Evolutionary conservation across 1,140 invertebrate species (phyloP), one percentile per base, ranked within the genome.

Genomic region (Gonioctena quinquepunctata): DNA sequence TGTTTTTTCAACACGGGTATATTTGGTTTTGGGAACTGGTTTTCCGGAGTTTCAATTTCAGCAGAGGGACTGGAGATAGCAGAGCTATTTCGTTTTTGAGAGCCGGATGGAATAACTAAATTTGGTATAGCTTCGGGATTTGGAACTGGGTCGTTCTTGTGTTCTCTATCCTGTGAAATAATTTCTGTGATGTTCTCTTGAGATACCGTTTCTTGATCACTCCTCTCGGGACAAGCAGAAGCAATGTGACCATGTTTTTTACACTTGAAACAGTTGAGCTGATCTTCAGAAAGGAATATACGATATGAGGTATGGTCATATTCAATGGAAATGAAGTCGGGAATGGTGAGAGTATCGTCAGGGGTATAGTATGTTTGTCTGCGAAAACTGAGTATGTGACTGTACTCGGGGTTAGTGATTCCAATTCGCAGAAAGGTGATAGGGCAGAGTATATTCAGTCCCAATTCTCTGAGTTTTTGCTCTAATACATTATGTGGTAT

Each of bases 341-440:
- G 54, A 25, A 63, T 23, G 26, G 19, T 69, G 22, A 62, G 18
- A 21, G 42, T 64, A 11, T 59, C 68, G 3, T 56, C 50, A 8
- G 61, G 60, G 19, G 49, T 42, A n/a, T 28, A 26, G 50, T 56
- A 69, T 23, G 54, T 48, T 65, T 65, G 62, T 48, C 60, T 63
- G 11, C 33, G 60, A 27, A 63, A 63, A 21, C 60, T 63, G 28
- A 63, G 60, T 63, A 66, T 27, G 48, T 66, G 42, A 33, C 49
- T 66, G 13, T 66, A 66, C 21, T 50, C 48, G 21, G 42, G 42
- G 25, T 64, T 27, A 7, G 18, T 16, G 8, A 66, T 56, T 13
- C 63, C 63, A 23, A 26, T 19, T 50, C 49, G 5, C 7, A 66
- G 23, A 21, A 26, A 52, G 13, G 42, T 56, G 19, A 66, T 52